phyloP scores from a whole-genome alignment of 2,888 invertebrate genomes.

The Drosophila diplacantha region DNA sequence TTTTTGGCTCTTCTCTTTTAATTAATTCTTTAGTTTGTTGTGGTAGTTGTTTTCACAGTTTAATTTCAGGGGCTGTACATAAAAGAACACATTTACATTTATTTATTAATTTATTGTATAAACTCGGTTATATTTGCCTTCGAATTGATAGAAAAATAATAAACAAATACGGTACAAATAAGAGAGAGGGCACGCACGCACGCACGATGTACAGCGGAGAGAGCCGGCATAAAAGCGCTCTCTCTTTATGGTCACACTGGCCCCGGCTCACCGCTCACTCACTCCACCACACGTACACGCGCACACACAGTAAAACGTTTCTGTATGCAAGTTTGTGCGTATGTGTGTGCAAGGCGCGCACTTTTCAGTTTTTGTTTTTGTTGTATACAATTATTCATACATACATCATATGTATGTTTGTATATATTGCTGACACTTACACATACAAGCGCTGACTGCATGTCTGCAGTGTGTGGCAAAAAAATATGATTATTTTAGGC shows the following conservation, averaged over 20 bases:
- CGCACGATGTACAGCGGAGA: slow-evolving; percentile 17
- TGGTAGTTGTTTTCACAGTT: slow-evolving; percentile 10
- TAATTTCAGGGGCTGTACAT: slow-evolving; percentile 21
- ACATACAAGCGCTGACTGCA: slow-evolving; percentile 33
- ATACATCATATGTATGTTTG: background rate
- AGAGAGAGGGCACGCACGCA: slow-evolving; percentile 2
- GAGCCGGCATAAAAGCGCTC: slow-evolving; percentile 22
- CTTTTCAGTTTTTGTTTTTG: slow-evolving; percentile 17
- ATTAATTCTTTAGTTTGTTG: slow-evolving; percentile 18
- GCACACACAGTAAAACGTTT: slow-evolving; percentile 3
- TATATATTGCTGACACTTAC: slow-evolving; percentile 32
- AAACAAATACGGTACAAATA: slow-evolving; percentile 15
- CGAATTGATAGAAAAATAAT: background rate
- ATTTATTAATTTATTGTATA: background rate
- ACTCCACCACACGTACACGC: background rate
- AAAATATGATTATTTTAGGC: slow-evolving; percentile 31
- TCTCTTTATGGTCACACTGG: slow-evolving; percentile 26
- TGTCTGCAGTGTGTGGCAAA: slow-evolving; percentile 26
- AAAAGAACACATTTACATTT: slow-evolving; percentile 7
- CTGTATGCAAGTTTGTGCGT: background rate
- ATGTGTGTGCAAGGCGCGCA: slow-evolving; percentile 6
- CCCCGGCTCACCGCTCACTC: slow-evolving; percentile 15
- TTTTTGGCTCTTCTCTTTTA: slow-evolving; percentile 1
- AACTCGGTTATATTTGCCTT: background rate
- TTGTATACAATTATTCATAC: slow-evolving; percentile 26